phyloP scores from a whole-genome alignment of 2,888 invertebrate species.

The Macaria notata region DNA sequence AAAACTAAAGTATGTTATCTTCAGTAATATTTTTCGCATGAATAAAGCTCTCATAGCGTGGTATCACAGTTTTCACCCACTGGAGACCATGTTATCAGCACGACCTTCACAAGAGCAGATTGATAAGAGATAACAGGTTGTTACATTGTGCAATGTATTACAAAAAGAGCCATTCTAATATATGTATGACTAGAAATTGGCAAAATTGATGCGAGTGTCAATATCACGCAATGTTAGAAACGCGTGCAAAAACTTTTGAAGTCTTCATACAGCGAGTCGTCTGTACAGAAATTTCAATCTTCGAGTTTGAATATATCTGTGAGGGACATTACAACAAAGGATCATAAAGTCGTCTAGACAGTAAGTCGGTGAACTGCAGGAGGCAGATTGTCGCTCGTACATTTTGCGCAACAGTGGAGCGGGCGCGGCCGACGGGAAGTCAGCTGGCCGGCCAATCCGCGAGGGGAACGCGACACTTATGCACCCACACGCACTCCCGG shows the following conservation, averaged over 20 bases:
- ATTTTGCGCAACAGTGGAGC: conserved; percentile 57
- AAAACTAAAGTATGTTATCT: no score
- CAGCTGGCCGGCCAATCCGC: conserved; percentile 54
- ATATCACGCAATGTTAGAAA: neutral
- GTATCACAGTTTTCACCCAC: conserved; percentile 31
- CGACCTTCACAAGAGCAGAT: conserved; percentile 78
- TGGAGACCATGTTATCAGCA: conserved; percentile 56
- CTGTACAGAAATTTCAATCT: neutral
- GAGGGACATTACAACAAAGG: conserved; percentile 19
- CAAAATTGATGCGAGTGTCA: neutral
- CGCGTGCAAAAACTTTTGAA: neutral
- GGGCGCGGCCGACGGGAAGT: conserved; percentile 51
- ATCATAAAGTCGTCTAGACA: conserved; percentile 36
- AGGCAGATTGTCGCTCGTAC: conserved; percentile 29
- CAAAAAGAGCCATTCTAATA: conserved; percentile 6
- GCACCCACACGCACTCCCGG: conserved; percentile 37
- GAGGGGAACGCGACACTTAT: conserved; percentile 31
- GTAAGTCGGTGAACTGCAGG: conserved; percentile 28
- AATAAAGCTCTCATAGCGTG: conserved; percentile 7
- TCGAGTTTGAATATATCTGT: neutral
- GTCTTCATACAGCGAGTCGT: neutral
- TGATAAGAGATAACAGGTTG: conserved; percentile 76
- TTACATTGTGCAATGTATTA: conserved; percentile 26
- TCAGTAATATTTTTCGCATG: neutral
- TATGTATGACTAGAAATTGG: conserved; percentile 3